phyloP scores from a whole-genome alignment of 2,113 vertebrate species.

The Atherinomorus stipes region DNA sequence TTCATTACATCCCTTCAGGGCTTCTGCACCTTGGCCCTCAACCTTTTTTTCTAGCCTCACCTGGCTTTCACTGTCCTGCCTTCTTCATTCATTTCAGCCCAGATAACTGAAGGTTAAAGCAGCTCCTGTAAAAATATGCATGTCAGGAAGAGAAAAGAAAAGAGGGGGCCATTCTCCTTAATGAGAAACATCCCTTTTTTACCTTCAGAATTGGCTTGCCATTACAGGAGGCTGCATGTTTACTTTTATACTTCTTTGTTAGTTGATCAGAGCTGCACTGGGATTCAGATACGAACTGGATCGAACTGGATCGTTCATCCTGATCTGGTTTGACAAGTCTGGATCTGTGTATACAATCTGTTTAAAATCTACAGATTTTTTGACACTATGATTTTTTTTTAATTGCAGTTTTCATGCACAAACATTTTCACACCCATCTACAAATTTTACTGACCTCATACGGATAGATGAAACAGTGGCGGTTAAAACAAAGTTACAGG shows the following conservation, averaged over 20 bases:
- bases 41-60: constrained; percentile 1
- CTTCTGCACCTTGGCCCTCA: constrained; percentile 10
- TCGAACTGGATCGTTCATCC: too few species aligned
- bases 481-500: too few species aligned
- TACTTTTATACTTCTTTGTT: background rate
- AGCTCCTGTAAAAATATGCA: background rate
- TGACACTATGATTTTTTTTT: too few species aligned
- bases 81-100: constrained; percentile 20
- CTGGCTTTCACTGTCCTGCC: constrained; percentile 18
- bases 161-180: background rate
- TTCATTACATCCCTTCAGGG: constrained; percentile 47
- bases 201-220: background rate
- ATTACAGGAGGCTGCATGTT: background rate
- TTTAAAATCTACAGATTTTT: too few species aligned
- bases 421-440: too few species aligned
- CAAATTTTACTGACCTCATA: too few species aligned
- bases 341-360: too few species aligned
- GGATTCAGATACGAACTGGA: background rate
- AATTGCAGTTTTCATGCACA: too few species aligned
- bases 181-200: background rate
- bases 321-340: too few species aligned
- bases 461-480: too few species aligned
- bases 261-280: background rate
- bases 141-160: background rate
- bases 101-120: constrained; percentile 18